A percentile compares a stretch with the other conserved stretches of the same genome.
phyloP scores from a whole-genome alignment of 2,797 vertebrate species.

The Melanotaenia nigrans region DNA sequence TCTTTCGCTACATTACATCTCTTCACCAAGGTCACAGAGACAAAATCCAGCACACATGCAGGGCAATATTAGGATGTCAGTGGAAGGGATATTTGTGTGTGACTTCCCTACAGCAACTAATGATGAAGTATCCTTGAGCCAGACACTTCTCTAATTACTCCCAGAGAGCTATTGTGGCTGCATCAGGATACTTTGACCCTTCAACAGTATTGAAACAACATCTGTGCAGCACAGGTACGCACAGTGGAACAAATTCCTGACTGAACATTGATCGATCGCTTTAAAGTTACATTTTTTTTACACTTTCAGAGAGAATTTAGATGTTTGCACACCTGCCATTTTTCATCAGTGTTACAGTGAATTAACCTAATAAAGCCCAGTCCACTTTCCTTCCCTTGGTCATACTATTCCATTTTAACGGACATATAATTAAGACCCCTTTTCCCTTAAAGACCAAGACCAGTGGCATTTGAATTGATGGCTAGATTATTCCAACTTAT shows the following conservation, averaged over 20 bases:
- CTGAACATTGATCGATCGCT: neutral
- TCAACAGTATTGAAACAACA: conserved; percentile 25
- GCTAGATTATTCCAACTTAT: neutral
- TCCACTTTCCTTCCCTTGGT: neutral
- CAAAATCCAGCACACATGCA: conserved; percentile 24
- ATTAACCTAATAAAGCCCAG: neutral
- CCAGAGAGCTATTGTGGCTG: conserved; percentile 19
- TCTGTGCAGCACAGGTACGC: conserved; percentile 14
- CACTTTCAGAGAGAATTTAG: conserved; percentile 2
- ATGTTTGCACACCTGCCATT: neutral
- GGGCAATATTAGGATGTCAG: conserved; percentile 29
- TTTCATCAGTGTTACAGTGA: neutral
- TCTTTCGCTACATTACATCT: conserved; percentile 37
- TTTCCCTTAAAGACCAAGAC: neutral
- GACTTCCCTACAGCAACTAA: conserved; percentile 27
- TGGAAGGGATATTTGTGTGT: conserved; percentile 21
- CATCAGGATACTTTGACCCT: conserved; percentile 41
- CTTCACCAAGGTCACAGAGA: conserved; percentile 38
- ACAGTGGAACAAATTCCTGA: conserved; percentile 17
- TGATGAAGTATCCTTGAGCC: conserved; percentile 58
- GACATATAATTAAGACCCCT: neutral
- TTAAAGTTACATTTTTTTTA: neutral
- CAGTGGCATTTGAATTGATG: neutral
- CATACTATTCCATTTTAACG: neutral
- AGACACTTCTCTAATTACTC: conserved; percentile 55